Conservation (phyloP, 2,888 invertebrate species). For the Leptothorax acervorum region DNA sequence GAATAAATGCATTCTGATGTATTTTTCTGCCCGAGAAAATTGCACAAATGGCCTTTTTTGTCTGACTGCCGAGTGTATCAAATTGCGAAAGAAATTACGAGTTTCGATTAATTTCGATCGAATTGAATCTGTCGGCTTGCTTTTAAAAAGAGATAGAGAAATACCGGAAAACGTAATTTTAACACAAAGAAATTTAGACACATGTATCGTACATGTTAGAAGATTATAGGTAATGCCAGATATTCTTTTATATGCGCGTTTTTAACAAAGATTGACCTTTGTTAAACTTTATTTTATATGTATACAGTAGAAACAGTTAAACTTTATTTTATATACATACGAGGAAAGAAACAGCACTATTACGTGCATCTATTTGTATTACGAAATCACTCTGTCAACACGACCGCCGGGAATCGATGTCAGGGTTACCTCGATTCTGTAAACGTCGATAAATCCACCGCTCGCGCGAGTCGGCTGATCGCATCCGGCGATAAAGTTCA, state of each 20-base stretch:
- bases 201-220: background rate
- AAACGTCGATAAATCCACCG: constrained; percentile 71
- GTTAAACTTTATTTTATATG: background rate
- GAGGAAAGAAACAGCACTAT: constrained; percentile 59
- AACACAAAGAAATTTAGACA: background rate
- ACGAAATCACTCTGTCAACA: constrained; percentile 76
- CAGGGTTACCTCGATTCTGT: constrained; percentile 70
- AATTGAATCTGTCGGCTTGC: background rate
- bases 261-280: background rate
- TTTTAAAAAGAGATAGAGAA: background rate
- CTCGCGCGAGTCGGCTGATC: constrained; percentile 53
- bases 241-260: background rate
- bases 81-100: background rate
- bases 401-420: constrained; percentile 71
- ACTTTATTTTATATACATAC: background rate
- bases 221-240: background rate
- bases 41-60: constrained; percentile 8
- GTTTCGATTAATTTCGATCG: constrained; percentile 13
- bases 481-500: constrained; percentile 51
- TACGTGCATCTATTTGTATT: constrained; percentile 73
- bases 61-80: background rate
- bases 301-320: background rate
- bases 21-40: constrained; percentile 43
- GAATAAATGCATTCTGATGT: constrained; percentile 38
- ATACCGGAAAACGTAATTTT: background rate